Percentiles rank a stretch among this genome's conserved stretches.
phyloP scores from a whole-genome alignment of 2,888 invertebrate species.

The Xestobium rufovillosum region DNA sequence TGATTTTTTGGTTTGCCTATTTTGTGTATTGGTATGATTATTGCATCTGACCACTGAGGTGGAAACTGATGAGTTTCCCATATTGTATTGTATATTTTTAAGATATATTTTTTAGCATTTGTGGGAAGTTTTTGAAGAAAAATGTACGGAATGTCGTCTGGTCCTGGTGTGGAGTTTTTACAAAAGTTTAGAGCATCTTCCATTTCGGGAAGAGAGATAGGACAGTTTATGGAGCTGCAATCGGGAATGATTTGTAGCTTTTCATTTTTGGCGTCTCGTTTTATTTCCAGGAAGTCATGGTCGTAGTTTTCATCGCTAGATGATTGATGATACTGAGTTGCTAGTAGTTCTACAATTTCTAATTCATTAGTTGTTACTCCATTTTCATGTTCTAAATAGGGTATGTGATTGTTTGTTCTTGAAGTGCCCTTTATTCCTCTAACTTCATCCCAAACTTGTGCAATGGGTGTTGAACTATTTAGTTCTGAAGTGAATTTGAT shows the following conservation, averaged over 20 bases:
- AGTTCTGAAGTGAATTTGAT: slow-evolving; percentile 11
- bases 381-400: neutral
- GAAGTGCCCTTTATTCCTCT: slow-evolving; percentile 14
- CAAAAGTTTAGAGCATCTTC: slow-evolving; percentile 10
- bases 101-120: slow-evolving; percentile 6
- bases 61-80: slow-evolving; percentile 12
- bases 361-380: neutral
- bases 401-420: slow-evolving; percentile 9
- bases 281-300: slow-evolving; percentile 3
- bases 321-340: slow-evolving; percentile 4
- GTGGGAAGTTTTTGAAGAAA: slow-evolving; percentile 14
- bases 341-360: slow-evolving; percentile 10
- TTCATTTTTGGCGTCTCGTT: slow-evolving; percentile 6
- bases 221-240: slow-evolving; percentile 11
- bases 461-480: slow-evolving; percentile 4
- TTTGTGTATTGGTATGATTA: slow-evolving; percentile 16
- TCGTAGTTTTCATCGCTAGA: slow-evolving; percentile 11
- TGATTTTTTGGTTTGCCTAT: slow-evolving; percentile 13
- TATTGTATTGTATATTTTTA: slow-evolving; percentile 13
- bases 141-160: slow-evolving; percentile 13
- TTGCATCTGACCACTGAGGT: slow-evolving; percentile 13
- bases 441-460: slow-evolving; percentile 18
- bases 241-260: slow-evolving; percentile 3
- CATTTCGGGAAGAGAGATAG: slow-evolving; percentile 12
- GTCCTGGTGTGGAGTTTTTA: slow-evolving; percentile 12